Conservation (phyloP, 2,888 invertebrate species). For the Dicyrtoma fusca region DNA sequence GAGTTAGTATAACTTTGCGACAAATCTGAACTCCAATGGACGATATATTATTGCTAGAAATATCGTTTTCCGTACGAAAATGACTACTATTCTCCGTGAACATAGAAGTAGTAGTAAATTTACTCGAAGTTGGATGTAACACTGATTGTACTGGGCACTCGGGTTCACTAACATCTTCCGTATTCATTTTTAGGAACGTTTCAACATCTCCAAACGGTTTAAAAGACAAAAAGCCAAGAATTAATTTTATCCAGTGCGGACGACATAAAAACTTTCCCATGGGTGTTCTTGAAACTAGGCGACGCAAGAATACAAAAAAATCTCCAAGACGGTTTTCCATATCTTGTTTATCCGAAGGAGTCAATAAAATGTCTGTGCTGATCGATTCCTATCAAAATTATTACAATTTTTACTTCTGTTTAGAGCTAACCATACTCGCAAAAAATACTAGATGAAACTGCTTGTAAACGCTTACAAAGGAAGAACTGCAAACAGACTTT, state of each 20-base stretch:
- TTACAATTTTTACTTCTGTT: neutral
- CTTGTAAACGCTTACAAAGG: constrained; percentile 35
- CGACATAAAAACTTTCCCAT: constrained; percentile 63
- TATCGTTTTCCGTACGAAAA: too few relatives aligned
- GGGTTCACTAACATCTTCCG: neutral
- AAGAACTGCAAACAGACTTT: constrained; percentile 42
- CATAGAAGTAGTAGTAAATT: too few relatives aligned
- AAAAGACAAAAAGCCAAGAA: constrained; percentile 61
- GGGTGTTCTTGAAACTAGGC: constrained; percentile 62
- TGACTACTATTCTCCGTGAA: too few relatives aligned
- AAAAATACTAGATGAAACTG: neutral
- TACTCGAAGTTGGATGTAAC: too few relatives aligned
- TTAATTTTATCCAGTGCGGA: constrained; percentile 63
- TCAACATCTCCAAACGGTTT: constrained; percentile 55
- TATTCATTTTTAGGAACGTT: constrained; percentile 50
- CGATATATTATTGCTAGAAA: constrained; percentile 17
- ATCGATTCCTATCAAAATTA: constrained; percentile 6
- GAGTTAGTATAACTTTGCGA: constrained; percentile 54
- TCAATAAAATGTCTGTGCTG: constrained; percentile 36
- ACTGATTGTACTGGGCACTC: too few relatives aligned
- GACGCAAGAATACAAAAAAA: constrained; percentile 65
- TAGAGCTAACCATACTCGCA: neutral
- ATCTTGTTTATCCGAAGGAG: constrained; percentile 53
- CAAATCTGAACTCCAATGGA: constrained; percentile 48
- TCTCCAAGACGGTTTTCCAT: constrained; percentile 63